Conservation (phyloP, 92 coral and sea anemone species). For the Porites lobata region DNA sequence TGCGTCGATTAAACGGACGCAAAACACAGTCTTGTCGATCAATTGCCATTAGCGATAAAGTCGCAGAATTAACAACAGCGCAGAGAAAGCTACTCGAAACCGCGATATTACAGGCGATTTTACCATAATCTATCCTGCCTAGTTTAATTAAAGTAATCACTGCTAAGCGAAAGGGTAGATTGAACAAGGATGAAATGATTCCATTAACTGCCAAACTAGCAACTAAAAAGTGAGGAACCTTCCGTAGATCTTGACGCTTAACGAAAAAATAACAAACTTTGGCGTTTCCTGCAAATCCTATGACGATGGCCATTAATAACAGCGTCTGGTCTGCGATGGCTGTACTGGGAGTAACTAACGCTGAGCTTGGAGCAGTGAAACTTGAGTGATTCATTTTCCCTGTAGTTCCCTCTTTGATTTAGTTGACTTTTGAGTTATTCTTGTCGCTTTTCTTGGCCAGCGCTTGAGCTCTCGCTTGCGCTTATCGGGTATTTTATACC, state of each 20-base stretch:
- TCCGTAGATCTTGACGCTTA: neutral
- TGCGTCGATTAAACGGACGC: constrained; percentile 17
- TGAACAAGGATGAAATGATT: neutral
- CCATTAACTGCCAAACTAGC: neutral
- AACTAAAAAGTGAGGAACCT: neutral
- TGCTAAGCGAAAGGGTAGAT: neutral
- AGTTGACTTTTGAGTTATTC: too few relatives aligned
- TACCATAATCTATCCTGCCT: neutral
- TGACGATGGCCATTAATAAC: neutral
- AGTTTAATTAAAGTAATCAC: neutral
- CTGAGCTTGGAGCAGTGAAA: neutral
- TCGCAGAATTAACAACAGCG: neutral
- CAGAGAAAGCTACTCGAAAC: neutral
- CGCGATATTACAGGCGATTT: neutral
- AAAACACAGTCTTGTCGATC: constrained; percentile 23
- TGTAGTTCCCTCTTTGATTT: too few relatives aligned
- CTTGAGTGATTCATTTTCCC: neutral
- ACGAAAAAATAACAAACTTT: neutral
- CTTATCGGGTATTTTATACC: too few relatives aligned
- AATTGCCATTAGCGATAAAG: constrained; percentile 15
- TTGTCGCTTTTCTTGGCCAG: too few relatives aligned
- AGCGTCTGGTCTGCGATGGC: neutral
- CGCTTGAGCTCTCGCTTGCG: too few relatives aligned
- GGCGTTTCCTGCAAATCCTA: neutral
- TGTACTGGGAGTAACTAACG: neutral